Evolutionary conservation across 92 coral and sea anemone species (phyloP), one percentile per base, ranked within the genome.

Genomic region (Phenganax stokvisi): DNA sequence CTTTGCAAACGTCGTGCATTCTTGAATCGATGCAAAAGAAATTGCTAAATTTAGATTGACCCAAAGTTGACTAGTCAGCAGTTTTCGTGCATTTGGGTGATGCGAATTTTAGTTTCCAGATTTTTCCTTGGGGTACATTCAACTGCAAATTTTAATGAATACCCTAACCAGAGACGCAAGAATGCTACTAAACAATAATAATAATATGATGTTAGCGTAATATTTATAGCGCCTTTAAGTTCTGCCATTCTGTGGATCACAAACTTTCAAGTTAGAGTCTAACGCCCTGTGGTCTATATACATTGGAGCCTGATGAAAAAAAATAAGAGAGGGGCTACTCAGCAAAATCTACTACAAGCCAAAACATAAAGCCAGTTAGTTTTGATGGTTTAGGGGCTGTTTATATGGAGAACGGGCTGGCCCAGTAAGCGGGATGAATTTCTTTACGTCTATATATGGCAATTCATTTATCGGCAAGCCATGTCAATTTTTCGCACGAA

Each of bases 201-300:
- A 27, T 76, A 27, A 7, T 76, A 44, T 15, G 61, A 76, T 51
- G 57, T 76, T 15, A 57, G 11, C 69, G 17, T 56, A 57, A 76
- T 17, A 54, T 56, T 57, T 29, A 53, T 10, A 57, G 17, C 68
- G 29, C 28, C 58, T 76, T 57, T 59, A 20, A 57, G 53, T 44
- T 30, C 81, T 76, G 81, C 81, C 81, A 37, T 15, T 76, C 55
- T 27, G 68, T 37, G 81, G 81, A 76, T 76, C 81, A 76, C 81
- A 76, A 76, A 59, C 9, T 12, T 76, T 9, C 10, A 57, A 76
- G n/a, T 3, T 29, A 57, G 53, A 56, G 28, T 37, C 51, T 0
- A 57, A 76, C 81, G 81, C 58, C 81, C 81, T 17, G 9, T 76
- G 70, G 81, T 76, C 68, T 59, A 76, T 20, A 20, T 20, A 20